A percentile compares a stretch with the other conserved stretches of the same genome.
phyloP scores from a whole-genome alignment of 2,888 invertebrate species.

The Chaitophorus viminalis region DNA sequence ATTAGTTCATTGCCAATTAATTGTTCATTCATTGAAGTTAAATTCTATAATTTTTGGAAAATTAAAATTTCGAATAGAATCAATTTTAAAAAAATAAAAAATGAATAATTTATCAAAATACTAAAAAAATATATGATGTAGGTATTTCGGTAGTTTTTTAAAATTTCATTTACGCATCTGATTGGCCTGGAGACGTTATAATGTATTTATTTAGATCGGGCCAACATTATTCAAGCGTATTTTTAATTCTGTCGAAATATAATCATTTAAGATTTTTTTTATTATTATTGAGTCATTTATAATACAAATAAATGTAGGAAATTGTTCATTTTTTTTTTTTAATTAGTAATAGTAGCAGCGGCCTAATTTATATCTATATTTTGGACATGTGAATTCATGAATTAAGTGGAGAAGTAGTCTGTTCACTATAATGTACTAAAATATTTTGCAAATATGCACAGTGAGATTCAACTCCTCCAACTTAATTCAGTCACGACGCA shows the following conservation, averaged over 20 bases:
- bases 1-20: not conserved
- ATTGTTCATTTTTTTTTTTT: not conserved
- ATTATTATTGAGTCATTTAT: not conserved
- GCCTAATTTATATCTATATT: slow-evolving; percentile 2
- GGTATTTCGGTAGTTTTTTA: not conserved
- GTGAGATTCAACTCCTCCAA: slow-evolving; percentile 84
- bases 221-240: not conserved
- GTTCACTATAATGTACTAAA: slow-evolving; percentile 70
- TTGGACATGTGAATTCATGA: slow-evolving; percentile 64
- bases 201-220: slow-evolving; percentile 32
- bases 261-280: not conserved
- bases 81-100: not conserved
- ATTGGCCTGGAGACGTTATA: slow-evolving; percentile 47
- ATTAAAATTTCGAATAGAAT: not conserved
- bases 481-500: slow-evolving; percentile 71
- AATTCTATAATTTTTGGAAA: not conserved
- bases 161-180: not conserved
- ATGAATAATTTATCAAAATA: not conserved
- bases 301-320: not conserved
- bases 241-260: not conserved
- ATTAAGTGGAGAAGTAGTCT: slow-evolving; percentile 76
- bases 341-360: slow-evolving; percentile 27
- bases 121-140: not conserved
- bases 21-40: not conserved
- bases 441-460: slow-evolving; percentile 63